A percentile compares a stretch with the other conserved stretches of the same genome.
phyloP scores from a whole-genome alignment of 2,113 vertebrate species.

The Charina bottae region DNA sequence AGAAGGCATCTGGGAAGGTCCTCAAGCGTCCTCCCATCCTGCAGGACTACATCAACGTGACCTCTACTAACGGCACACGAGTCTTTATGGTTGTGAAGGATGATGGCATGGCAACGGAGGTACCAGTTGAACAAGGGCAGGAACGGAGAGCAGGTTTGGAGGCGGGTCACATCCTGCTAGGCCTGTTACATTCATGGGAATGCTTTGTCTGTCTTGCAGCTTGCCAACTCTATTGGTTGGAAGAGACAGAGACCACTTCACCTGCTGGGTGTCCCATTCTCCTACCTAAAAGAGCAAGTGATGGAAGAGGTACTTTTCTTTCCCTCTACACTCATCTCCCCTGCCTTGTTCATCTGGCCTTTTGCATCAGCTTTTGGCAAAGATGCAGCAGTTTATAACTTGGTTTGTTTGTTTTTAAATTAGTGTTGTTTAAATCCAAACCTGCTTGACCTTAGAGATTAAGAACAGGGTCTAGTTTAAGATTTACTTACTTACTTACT shows the following conservation, averaged over 20 bases:
- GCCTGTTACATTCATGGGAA: neutral
- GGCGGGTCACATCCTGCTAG: too few species aligned
- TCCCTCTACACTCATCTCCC: neutral
- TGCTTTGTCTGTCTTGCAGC: conserved; percentile 57
- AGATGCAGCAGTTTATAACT: neutral
- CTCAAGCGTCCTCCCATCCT: conserved; percentile 84
- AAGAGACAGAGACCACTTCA: conserved; percentile 76
- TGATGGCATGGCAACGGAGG: conserved; percentile 69
- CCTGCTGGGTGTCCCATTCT: conserved; percentile 83
- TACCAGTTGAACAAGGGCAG: neutral
- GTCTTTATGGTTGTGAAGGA: conserved; percentile 84
- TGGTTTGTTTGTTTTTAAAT: neutral
- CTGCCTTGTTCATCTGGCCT: neutral
- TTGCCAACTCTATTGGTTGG: conserved; percentile 60
- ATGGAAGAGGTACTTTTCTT: conserved; percentile 76
- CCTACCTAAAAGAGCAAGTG: conserved; percentile 85
- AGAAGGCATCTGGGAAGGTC: conserved; percentile 55
- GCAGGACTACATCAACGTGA: conserved; percentile 91
- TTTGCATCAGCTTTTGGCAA: neutral
- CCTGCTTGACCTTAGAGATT: neutral
- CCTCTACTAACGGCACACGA: conserved; percentile 81
- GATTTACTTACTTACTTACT: too few species aligned
- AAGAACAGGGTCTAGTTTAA: too few species aligned
- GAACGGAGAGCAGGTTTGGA: neutral
- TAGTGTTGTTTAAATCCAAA: neutral